Evolutionary conservation across 2,113 vertebrate species (phyloP), one percentile per base, ranked within the genome.

Genomic region (Quiscalus mexicanus): DNA sequence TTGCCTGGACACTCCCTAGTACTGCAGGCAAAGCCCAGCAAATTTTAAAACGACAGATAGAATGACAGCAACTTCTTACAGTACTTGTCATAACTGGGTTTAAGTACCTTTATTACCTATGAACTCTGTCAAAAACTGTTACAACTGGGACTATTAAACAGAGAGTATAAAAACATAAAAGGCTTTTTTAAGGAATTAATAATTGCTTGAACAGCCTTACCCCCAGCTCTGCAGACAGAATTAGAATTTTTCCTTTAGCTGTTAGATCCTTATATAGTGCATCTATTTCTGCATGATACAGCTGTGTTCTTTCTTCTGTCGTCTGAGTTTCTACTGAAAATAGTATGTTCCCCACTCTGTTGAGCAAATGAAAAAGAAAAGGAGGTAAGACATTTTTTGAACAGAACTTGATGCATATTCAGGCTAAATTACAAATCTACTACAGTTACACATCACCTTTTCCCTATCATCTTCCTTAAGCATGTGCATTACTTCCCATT

Each of bases 311-410:
- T 93, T 99, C 99, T 77, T 99, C 99, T 70, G 99, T 99, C 24
- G 99, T 99, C 97, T 99, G 99, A 6, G 99, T 99, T 97, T 99
- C 99, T 74, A 99, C 99, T 3, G 99, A 99, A 97, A 99, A 99
- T 16, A 99, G 42, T 98, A 99, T 99, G 96, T 99, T 99, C 42
- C 99, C 99, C 97, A 99, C 98, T 94, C 99, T 99, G 56, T 95
- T 90, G 90, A 50, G 85, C 20, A 53, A 77, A 84, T 47, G 4
- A 69, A 59, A 65, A 18, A 92, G 58, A 81, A 89, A 73, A 52
- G 27, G 11, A 88, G 17, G 24, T 64, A 78, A 77, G 50, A 87
- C 4, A 10, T 42, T 75, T 87, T 78, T 33, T 69, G 2, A 85
- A 86, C 23, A 37, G 49, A 94, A 84, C 27, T 41, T 35, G 35